Evolutionary conservation across 2,888 invertebrate species (phyloP), one percentile per base, ranked within the genome.

Genomic region (Cecidostiba fungosa): DNA sequence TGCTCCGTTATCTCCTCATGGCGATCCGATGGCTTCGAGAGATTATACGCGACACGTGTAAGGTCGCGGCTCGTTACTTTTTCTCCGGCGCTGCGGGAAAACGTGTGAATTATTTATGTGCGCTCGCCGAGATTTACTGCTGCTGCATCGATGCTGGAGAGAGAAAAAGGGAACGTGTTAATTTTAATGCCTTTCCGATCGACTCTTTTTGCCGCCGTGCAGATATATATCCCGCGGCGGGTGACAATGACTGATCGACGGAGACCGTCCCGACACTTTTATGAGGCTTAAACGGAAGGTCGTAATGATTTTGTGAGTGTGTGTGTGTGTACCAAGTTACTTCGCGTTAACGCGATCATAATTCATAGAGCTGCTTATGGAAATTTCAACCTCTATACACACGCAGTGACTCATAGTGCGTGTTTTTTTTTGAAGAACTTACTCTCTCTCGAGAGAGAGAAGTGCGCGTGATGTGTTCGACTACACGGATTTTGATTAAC

Each of bases 31-130:
- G 80, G 72, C 86, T 80, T 66, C 62, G 70, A 83, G 82, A 85
- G 82, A 83, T 85, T 85, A 78, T 12, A 36, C n/a, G 66, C 36
- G 78, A 82, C 82, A 85, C 80, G 80, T 86, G 78, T 85, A 83
- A 85, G 76, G 85, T 83, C 79, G 82, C 79, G 32, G 50, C 82
- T 72, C 76, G 80, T 72, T 84, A 59, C 81, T 66, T 77, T 85
- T 77, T 81, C 14, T 26, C 4, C 39, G 73, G 29, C 16, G 16
- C 16, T 62, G 69, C 74, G 72, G 29, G 81, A 66, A 74, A 84
- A 80, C 32, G 29, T 36, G 29, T 47, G 77, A 82, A 86, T 83
- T 86, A 86, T 86, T 83, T 86, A 86, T 83, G 74, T 74, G 74
- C n/a, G 23, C 23, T 23, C 54, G 23, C 4, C n/a, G 6, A 4